Base-by-base conservation (phyloP, 2,888 invertebrate genomes). In the Chirona hameri region DNA sequence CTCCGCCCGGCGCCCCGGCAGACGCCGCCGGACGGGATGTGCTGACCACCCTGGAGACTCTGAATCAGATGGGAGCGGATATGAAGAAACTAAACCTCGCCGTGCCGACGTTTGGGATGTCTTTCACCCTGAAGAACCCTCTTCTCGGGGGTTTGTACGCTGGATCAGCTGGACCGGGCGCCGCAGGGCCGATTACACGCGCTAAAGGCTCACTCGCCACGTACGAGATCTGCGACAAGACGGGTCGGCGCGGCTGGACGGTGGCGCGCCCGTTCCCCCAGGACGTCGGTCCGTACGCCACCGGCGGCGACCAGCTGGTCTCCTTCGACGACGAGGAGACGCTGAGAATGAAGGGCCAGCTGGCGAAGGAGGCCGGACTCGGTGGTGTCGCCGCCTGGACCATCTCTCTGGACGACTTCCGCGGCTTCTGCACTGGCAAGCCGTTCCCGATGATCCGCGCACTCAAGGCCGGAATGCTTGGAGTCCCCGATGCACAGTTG, bases 291-390 rank as follows among this genome's bases (percentile, higher is more conserved):
- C 76, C 76, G 31, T 76, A 39, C 24, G 76, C 76, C 39, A 5
- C 39, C 39, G 21, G 24, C 21, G 39, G 24, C 21, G 24, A 31
- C 76, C 76, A 76, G 76, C 4, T 15, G 76, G 76, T 76, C 2
- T 31, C 76, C 15, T 76, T 27, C 39, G 76, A 76, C 24, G 76
- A 76, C 39, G 76, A 76, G 76, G 21, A 14, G 21, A 39, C 24
- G 39, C 31, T 76, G 14, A 15, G 21, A 7, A n/a, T n/a, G 21
- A 90, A 90, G 89, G 90, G 87, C 89, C 89, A 89, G 89, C 89
- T 86, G 86, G 88, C 86, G 86, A 86, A 86, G 86, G 84, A 65
- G 82, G 81, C 76, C 81, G 81, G 48, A 69, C 86, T 84, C 86
- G 86, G 86, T 86, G 85, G 86, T 85, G 85, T 85, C 86, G 86